Evolutionary conservation across 2,797 vertebrate species (phyloP).

Genomic region (Oreochromis grahami): DNA sequence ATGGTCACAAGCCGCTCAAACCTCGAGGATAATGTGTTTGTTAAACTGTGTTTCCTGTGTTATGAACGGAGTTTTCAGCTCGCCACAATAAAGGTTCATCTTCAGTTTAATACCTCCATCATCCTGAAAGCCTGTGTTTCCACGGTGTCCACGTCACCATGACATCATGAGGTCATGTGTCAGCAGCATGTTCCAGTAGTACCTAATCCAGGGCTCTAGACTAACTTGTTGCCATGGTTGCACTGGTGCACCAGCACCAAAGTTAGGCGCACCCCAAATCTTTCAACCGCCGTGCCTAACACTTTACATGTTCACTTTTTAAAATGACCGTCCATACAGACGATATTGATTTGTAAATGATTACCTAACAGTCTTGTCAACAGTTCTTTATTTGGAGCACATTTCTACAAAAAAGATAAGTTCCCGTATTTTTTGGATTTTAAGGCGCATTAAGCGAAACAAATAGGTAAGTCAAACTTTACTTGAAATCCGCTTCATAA

Average conservation of each 20-base stretch:
- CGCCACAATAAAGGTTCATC: accelerated
- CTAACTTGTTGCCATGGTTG: neutral
- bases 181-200: neutral
- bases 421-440: accelerated
- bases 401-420: accelerated
- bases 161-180: neutral
- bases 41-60: neutral
- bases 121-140: neutral
- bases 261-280: no score
- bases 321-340: accelerated
- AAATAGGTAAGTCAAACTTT: neutral
- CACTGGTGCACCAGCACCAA: no score
- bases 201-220: neutral
- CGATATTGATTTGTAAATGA: accelerated
- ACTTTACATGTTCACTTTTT: neutral
- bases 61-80: accelerated
- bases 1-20: accelerated
- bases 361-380: accelerated
- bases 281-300: neutral
- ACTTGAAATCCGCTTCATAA: neutral
- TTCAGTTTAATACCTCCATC: neutral
- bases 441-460: accelerated
- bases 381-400: accelerated
- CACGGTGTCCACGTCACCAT: accelerated
- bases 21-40: neutral